phyloP scores from a whole-genome alignment of 2,888 invertebrate genomes.

The Philopedon plagiatum region DNA sequence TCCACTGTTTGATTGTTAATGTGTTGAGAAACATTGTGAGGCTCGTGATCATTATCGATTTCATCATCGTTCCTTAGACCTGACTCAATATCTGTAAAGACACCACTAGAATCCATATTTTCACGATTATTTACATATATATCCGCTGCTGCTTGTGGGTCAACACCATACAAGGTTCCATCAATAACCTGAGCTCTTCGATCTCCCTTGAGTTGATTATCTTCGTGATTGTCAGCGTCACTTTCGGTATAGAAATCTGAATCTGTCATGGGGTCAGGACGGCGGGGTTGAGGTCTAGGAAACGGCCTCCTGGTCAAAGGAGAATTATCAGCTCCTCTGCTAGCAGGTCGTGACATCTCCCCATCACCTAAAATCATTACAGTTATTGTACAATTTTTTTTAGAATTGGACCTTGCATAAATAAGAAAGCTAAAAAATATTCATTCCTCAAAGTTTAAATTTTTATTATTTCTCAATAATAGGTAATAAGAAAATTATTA shows the following conservation, averaged over 20 bases:
- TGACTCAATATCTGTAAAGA: slow-evolving; percentile 89
- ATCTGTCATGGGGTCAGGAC: slow-evolving; percentile 91
- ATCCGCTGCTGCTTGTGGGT: slow-evolving; percentile 70
- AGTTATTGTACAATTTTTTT: neutral
- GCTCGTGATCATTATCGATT: slow-evolving; percentile 26
- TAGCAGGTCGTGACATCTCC: slow-evolving; percentile 89
- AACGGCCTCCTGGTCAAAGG: slow-evolving; percentile 71
- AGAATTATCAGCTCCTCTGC: slow-evolving; percentile 84
- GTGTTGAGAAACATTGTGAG: slow-evolving; percentile 37
- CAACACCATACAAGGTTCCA: slow-evolving; percentile 87
- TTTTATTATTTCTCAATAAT: no score
- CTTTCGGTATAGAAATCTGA: slow-evolving; percentile 93
- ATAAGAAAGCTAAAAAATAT: no score
- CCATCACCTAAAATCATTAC: slow-evolving; percentile 83
- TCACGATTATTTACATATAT: slow-evolving; percentile 73
- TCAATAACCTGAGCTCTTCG: slow-evolving; percentile 88
- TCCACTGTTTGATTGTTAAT: slow-evolving; percentile 59
- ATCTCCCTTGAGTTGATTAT: slow-evolving; percentile 78
- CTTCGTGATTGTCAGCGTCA: slow-evolving; percentile 89
- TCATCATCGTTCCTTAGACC: slow-evolving; percentile 72
- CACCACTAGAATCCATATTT: slow-evolving; percentile 89
- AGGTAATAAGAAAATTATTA: no score
- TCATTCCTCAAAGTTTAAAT: no score
- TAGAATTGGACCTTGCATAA: no score
- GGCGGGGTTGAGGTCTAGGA: slow-evolving; percentile 72